Evolutionary conservation across 92 coral and sea anemone genomes (phyloP), one percentile per base, ranked within the genome.

Genomic region (Palythoa grandiflora): DNA sequence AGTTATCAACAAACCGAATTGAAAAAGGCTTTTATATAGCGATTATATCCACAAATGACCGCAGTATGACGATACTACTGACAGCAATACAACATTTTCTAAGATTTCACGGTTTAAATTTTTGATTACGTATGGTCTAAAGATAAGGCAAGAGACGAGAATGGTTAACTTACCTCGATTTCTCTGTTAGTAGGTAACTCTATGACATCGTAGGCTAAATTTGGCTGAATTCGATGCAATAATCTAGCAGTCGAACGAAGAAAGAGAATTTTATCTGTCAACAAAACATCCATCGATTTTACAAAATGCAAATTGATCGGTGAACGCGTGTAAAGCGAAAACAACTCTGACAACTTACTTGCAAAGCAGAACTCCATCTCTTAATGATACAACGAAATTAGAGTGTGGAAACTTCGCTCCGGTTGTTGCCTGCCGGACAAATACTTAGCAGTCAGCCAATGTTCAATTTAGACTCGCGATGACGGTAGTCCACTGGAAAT

Each of bases 301-400:
- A 61, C 51, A 40, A 35, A 51, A 8, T 12, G 38, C 63, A 76
- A 13, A 51, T 21, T 52, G 8, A 52, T 52, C 57, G 35, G 7
- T 77, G 21, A 51, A 76, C 9, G 63, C 15, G 40, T 47, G 2
- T 1, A 6, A 74, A 10, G 35, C 5, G 9, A 47, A 81, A 66
- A 9, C n/a, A 10, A 20, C n/a, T 8, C 8, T 5, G 19, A 17
- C 12, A 52, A 81, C 86, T 66, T 81, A 81, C 86, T 81, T 81
- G 86, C 86, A 81, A 81, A 81, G 86, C 13, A 81, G 63, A 81
- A 81, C 86, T 48, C 86, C 86, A 81, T 81, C 86, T 66, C 74
- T 81, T 66, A 81, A 65, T 13, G 86, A 81, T 21, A 81, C 75
- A 65, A 81, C 75, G 74, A 81, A 81, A 61, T 81, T 81, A 47